Base-by-base conservation (phyloP, 2,888 invertebrate genomes). In the Xestoiulus laeticollis region DNA sequence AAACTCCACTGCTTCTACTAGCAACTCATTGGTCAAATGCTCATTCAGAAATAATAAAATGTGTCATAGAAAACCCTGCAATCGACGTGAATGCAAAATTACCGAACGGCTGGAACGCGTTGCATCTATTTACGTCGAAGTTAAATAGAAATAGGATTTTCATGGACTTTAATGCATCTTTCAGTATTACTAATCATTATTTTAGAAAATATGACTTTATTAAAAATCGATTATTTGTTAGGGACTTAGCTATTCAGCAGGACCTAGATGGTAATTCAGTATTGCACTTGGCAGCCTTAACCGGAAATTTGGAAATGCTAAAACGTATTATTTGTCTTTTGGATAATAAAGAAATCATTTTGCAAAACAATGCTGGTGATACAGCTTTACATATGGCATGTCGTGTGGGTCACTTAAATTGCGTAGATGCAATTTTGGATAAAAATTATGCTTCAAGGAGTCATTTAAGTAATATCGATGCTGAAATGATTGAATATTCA, bases 381-480 rank as follows among this genome's bases (percentile, higher is more conserved):
- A 78, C 78, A 30, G 78, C 78, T 30, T 30, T 78, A 78, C 78
- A 78, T 78, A 30, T 78, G 78, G 78, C 30, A 1, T 78, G 78
- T 30, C 78, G 30, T 4, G 30, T 30, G 10, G 78, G 78, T 26
- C 26, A 78, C 78, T 78, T 78, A 3, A 14, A 30, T 14, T 78
- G 12, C 12, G 78, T 78, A 16, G 78, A 38, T 5, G 6, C 6
- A 38, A 38, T 38, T 38, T 38, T n/a, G n/a, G n/a, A n/a, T n/a
- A n/a, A n/a, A n/a, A n/a, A n/a, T n/a, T 38, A 38, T 38, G 4
- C 38, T 38, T 6, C 38, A 38, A 38, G 6, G 6, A 5, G 38
- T 38, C 38, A 38, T n/a, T n/a, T n/a, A n/a, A n/a, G n/a, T n/a
- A n/a, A 6, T 38, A 38, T 38, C 6, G 38, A 38, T 38, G 38